Evolutionary conservation across 2,113 vertebrate genomes (phyloP).

Genomic region (Perognathus longimembris): DNA sequence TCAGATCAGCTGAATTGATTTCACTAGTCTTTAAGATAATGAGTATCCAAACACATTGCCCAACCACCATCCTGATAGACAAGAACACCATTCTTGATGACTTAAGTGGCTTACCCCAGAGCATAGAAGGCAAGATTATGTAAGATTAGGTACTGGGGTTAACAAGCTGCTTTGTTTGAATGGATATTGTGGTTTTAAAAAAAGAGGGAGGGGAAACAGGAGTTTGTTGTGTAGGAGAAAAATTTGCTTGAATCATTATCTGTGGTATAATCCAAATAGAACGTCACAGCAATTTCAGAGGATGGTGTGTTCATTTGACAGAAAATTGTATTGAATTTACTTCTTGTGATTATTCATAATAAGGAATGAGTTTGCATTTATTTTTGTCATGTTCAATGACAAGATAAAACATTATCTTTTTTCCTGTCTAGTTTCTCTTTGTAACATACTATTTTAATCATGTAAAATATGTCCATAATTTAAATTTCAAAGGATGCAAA

Average conservation of each 20-base stretch:
- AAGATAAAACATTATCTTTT: slow-evolving; percentile 16
- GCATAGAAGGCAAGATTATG: not conserved
- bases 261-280: not conserved
- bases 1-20: slow-evolving; percentile 8
- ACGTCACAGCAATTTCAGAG: not conserved
- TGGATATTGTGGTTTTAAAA: not conserved
- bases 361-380: slow-evolving; percentile 10
- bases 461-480: not conserved
- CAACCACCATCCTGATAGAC: not conserved
- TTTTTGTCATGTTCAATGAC: slow-evolving; percentile 19
- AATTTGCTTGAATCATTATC: not conserved
- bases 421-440: slow-evolving; percentile 42
- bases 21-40: slow-evolving; percentile 34
- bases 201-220: not conserved
- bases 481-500: slow-evolving; percentile 38
- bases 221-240: not conserved
- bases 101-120: not conserved
- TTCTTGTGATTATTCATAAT: slow-evolving; percentile 16
- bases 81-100: slow-evolving; percentile 25
- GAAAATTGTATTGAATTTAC: slow-evolving; percentile 51
- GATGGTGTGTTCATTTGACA: not conserved
- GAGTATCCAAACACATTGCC: slow-evolving; percentile 20
- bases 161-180: slow-evolving; percentile 43
- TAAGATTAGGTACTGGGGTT: not conserved
- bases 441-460: not conserved